phyloP scores from a whole-genome alignment of 2,888 invertebrate species.

The Miltochrista miniata region DNA sequence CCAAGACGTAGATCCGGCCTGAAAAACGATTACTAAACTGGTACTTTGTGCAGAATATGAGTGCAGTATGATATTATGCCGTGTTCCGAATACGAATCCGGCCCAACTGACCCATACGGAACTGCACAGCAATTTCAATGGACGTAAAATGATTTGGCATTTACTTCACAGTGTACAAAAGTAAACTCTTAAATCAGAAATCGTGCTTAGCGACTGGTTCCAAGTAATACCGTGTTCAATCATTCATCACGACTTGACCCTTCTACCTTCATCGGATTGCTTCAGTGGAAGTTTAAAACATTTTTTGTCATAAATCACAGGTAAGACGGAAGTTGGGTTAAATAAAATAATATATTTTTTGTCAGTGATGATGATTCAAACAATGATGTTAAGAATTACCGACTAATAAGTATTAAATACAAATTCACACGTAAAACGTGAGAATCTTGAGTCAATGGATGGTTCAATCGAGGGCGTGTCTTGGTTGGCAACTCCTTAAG shows the following conservation, averaged over 20 bases:
- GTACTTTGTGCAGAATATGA: slow-evolving; percentile 30
- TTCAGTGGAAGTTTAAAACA: slow-evolving; percentile 13
- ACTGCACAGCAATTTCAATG: slow-evolving; percentile 56
- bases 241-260: slow-evolving; percentile 59
- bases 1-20: slow-evolving; percentile 56
- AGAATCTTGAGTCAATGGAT: neutral
- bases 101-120: slow-evolving; percentile 64
- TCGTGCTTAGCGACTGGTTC: slow-evolving; percentile 50
- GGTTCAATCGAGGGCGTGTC: slow-evolving; percentile 24
- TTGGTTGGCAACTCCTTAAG: slow-evolving; percentile 29
- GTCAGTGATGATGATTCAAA: neutral
- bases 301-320: slow-evolving; percentile 31
- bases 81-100: slow-evolving; percentile 44
- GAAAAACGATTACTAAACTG: slow-evolving; percentile 57
- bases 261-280: slow-evolving; percentile 24
- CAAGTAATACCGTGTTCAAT: slow-evolving; percentile 51
- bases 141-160: slow-evolving; percentile 60
- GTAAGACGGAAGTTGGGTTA: slow-evolving; percentile 12
- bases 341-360: neutral
- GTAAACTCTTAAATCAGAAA: slow-evolving; percentile 47
- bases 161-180: slow-evolving; percentile 36
- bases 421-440: neutral
- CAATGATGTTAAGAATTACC: neutral
- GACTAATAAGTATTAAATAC: neutral
- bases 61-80: slow-evolving; percentile 30